Evolutionary conservation across 2,113 vertebrate species (phyloP), one percentile per base, ranked within the genome.

Genomic region (Procavia capensis): DNA sequence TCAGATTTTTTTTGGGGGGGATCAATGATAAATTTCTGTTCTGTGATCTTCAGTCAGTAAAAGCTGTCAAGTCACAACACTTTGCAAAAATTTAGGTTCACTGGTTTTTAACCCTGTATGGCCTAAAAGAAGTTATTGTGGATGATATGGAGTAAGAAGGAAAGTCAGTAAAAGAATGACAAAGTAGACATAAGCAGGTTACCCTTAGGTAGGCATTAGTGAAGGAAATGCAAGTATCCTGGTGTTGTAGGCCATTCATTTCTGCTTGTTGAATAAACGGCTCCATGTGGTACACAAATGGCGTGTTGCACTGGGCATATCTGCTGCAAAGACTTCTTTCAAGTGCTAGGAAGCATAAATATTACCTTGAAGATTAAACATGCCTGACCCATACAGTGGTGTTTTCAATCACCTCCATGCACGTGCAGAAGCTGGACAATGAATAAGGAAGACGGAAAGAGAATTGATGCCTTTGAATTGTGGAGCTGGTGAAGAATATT

Each of bases 21-120:
- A 76, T 94, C 92, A 88, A 61, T 88, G 29, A 13, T 70, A 79
- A 54, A 72, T 90, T 96, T 96, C 34, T 59, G 80, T 91, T 94
- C 45, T 81, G 78, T 95, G 43, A 68, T 29, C 64, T 88, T 85
- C 31, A 95, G 88, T 47, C 45, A 27, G 16, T 88, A 91, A 92
- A 95, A 85, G 4, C 57, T 91, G 27, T 76, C 72, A 95, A 90
- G 79, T 70, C 39, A 88, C 5, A 92, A 85, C 78, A 88, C 43
- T n/a, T 5, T 79, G 11, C 9, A 20, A 75, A 68, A 41, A 43
- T 83, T 76, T 66, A 22, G 9, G 64, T 36, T 80, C 7, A 82
- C 43, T 88, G 17, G 43, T 74, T 88, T 85, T 91, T 34, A 81
- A 45, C 63, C 61, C 57, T 83, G 0, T 63, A 43, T 47, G 16